Conservation (phyloP, 2,113 vertebrate genomes). For the Motacilla tschutschensis region DNA sequence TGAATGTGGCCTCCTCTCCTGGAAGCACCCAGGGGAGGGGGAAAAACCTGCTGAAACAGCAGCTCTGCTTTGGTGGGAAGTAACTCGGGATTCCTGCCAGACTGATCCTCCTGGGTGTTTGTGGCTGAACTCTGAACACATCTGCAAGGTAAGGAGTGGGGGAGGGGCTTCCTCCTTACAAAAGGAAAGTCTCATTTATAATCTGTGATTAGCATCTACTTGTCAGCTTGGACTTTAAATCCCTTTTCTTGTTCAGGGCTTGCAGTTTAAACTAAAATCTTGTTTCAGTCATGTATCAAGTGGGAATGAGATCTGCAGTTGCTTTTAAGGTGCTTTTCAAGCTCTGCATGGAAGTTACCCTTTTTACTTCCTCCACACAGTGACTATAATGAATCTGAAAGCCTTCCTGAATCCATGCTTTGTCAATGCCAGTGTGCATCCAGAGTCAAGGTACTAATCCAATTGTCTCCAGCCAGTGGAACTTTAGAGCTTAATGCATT, state of each 20-base stretch:
- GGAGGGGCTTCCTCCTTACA: background rate
- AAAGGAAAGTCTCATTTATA: background rate
- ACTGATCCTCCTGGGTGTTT: background rate
- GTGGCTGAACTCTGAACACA: background rate
- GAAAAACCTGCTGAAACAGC: background rate
- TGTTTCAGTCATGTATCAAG: background rate
- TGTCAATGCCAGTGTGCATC: background rate
- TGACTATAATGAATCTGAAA: background rate
- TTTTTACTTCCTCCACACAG: background rate
- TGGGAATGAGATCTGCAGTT: background rate
- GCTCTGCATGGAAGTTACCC: background rate
- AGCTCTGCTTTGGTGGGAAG: background rate
- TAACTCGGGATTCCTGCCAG: background rate
- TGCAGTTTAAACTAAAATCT: background rate
- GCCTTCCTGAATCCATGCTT: background rate
- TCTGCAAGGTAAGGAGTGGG: background rate
- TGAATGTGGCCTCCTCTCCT: rapidly evolving
- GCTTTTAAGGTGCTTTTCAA: slow-evolving; percentile 4
- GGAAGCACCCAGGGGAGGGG: background rate
- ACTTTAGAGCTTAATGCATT: background rate
- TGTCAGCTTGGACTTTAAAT: background rate
- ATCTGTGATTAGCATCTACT: background rate
- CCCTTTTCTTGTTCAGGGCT: background rate
- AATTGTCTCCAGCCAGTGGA: background rate
- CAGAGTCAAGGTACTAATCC: background rate